A percentile compares a stretch with the other conserved stretches of the same genome.
phyloP scores from a whole-genome alignment of 2,113 vertebrate genomes.

The Sceloporus tristichus region DNA sequence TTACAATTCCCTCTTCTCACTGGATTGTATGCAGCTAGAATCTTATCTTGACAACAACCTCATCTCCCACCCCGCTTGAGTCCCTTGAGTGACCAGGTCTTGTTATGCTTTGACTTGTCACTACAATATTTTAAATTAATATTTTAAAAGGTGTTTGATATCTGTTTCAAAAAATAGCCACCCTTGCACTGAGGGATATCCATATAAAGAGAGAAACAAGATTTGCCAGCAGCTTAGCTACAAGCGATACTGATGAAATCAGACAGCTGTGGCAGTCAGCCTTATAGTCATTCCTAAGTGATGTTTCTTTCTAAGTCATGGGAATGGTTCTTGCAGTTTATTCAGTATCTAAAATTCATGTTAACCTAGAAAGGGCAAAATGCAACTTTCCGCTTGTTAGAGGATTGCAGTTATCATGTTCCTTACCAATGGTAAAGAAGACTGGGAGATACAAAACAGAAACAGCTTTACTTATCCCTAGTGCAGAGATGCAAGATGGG shows the following conservation, averaged over 20 bases:
- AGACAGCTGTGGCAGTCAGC: slow-evolving; percentile 12
- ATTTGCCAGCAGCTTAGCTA: slow-evolving; percentile 5
- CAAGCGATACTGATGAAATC: slow-evolving; percentile 25
- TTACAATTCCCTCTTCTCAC: neutral
- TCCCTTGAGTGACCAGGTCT: neutral
- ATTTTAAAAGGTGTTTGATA: slow-evolving; percentile 41
- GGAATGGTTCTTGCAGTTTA: neutral
- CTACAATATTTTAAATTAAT: slow-evolving; percentile 23
- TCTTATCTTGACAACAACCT: neutral
- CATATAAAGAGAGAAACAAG: neutral
- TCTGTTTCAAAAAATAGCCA: slow-evolving; percentile 43
- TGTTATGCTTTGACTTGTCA: slow-evolving; percentile 16
- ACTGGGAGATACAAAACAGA: no score
- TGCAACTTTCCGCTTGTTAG: no score
- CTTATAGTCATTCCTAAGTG: slow-evolving; percentile 11
- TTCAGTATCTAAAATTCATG: neutral
- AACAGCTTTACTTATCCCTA: no score
- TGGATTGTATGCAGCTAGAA: neutral
- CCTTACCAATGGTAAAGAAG: no score
- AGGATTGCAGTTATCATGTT: no score
- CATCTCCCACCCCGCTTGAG: neutral
- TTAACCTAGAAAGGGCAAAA: neutral
- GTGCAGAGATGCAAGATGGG: no score
- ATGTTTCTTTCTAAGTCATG: slow-evolving; percentile 14
- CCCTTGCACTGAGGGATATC: slow-evolving; percentile 35